Evolutionary conservation across 2,888 invertebrate species (phyloP), one percentile per base, ranked within the genome.

Genomic region (Leptinotarsa rubiginosa): DNA sequence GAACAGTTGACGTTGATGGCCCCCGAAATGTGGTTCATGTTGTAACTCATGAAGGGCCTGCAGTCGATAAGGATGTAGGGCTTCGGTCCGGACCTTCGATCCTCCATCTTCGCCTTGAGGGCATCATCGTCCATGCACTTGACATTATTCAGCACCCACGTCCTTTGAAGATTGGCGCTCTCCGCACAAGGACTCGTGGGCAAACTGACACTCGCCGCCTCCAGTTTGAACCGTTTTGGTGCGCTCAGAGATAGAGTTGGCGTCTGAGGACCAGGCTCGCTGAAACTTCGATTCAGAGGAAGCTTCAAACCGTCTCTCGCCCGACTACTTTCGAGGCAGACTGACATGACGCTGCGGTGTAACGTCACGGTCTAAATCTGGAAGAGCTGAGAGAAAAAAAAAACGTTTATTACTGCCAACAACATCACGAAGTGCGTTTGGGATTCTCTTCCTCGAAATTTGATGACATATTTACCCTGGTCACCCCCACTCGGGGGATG

Each of bases 1-100:
- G 92, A 90, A 84, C 93, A 93, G 86, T 93, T 93, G 77, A 94
- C 90, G 87, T 94, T 94, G 82, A 92, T 90, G 31, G 92, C 91
- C 54, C 92, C 93, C 73, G 89, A 88, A 78, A 94, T 91, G 87
- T 94, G 94, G 84, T 91, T 91, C 78, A 91, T 89, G 85, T 93
- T 93, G 88, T 91, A 93, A 74, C 92, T 90, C 79, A 93, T 90
- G 86, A 93, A 93, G 2, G 93, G 91, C 65, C 93, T 89, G 85
- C 93, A 92, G 85, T 93, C 93, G 69, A 93, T 85, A 10, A 93
- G 85, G 18, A 92, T 87, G 81, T 89, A 89, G 68, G 81, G 79
- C 78, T 82, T 83, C 20, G 83, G 81, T 4, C 84, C 84, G 47
- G 82, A 80, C 73, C 84, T 80, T 25, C 83, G 80, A 41, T 81